These are phyloP conservation scores for Salminus brasiliensis DNA, from an alignment of 2,113 vertebrate species.

Conservation along the genomic window DNA sequence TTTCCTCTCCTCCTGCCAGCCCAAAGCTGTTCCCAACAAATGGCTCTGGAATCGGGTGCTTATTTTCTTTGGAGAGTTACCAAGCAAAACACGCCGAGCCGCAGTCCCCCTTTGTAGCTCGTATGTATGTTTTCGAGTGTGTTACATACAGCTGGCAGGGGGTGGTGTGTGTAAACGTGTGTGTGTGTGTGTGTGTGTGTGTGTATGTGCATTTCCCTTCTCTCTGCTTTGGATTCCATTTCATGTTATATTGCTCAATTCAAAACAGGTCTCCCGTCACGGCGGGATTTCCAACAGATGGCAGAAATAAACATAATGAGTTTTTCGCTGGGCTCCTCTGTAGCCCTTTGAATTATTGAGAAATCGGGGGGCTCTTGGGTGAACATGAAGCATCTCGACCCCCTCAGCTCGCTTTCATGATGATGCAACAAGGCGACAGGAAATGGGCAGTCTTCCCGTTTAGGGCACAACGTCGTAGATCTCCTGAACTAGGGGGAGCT, in stretches of 20 bases:
- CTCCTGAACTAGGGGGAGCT: too few species aligned
- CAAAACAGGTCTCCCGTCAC: conserved; percentile 61
- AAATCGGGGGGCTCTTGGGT: conserved; percentile 47
- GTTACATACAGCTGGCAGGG: not conserved
- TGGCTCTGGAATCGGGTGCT: conserved; percentile 21
- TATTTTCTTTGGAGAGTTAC: conserved; percentile 46
- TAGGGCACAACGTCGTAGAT: not conserved
- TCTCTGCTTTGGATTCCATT: conserved; percentile 57
- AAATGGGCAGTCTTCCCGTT: conserved; percentile 19
- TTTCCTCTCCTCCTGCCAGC: conserved; percentile 41
- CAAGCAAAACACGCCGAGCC: conserved; percentile 37
- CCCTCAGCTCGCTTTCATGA: conserved; percentile 14
- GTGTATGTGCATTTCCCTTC: conserved; percentile 45
- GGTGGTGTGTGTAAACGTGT: conserved; percentile 5
- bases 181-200: not conserved
- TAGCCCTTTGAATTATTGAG: conserved; percentile 68
- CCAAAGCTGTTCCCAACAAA: conserved; percentile 43
- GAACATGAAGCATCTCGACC: conserved; percentile 42
- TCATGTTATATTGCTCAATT: conserved; percentile 67
- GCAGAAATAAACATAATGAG: conserved; percentile 74
- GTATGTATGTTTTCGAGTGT: conserved; percentile 5
- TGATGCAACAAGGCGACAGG: conserved; percentile 32
- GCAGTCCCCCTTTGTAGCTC: conserved; percentile 11
- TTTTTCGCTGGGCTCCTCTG: conserved; percentile 69
- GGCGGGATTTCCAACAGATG: conserved; percentile 69